Base-by-base conservation (phyloP, 2,888 invertebrate species). In the Didymodactylos carnosus region DNA sequence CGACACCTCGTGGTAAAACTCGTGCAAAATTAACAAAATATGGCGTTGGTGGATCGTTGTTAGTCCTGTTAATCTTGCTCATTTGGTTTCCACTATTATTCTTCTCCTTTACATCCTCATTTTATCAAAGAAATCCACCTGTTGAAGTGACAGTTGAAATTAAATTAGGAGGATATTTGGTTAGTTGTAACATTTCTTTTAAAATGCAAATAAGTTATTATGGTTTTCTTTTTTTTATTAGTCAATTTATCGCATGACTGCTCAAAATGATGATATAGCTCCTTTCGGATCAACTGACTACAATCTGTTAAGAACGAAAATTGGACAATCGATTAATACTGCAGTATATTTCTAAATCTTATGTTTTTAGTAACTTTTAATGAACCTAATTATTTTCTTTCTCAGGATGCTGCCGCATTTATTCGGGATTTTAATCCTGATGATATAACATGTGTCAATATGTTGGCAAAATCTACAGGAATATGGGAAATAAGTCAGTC, bases 41-140 rank as follows among this genome's bases (percentile, higher is more conserved):
- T 80, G 81, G 92, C 69, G 88, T 94, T 80, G 98, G 98, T 25
- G 94, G 95, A 19, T 88, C 89, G 23, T 87, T 92, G 49, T n/a
- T 79, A 11, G 85, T 90, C 76, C 89, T 97, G 78, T 91, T 97
- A 74, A 80, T 86, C 71, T 90, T 91, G 46, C 89, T 95, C 76
- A 93, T 98, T 78, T 98, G 95, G 95, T 94, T 94, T 85, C 98
- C 98, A 0, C 86, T 98, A 35, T 90, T 97, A 3, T 88, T 97
- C 79, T 98, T 97, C 84, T 94, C 98, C 0, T 80, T 83, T 76
- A 72, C 75, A n/a, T 51, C 69, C 41, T 70, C 49, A 23, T 75
- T 62, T 25, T 83, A 95, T 8, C 86, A 89, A 79, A 87, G 91
- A 0, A 94, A 94, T 83, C 87, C 90, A 7, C 93, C 97, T 0